These are phyloP conservation scores for Metopolophium dirhodum DNA, from an alignment of 1,140 invertebrate species.

Conservation along the genomic window DNA sequence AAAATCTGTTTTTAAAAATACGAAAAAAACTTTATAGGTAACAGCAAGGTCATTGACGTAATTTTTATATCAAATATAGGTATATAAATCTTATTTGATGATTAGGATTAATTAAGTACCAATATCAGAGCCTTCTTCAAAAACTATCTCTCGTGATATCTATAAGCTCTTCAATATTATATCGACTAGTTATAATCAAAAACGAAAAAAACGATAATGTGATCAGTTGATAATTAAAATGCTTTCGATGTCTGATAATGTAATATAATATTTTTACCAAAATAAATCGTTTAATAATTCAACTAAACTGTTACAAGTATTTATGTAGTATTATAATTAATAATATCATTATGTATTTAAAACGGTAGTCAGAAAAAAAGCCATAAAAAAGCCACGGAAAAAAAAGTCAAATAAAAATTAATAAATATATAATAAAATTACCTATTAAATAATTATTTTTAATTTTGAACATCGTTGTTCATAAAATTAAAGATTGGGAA, in stretches of 20 bases:
- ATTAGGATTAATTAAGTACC: neutral
- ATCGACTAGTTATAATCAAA: neutral
- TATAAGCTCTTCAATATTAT: neutral
- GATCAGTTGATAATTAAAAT: too few relatives aligned
- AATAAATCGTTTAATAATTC: neutral
- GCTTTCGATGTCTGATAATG: neutral
- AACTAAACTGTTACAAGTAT: neutral
- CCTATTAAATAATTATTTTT: too few relatives aligned
- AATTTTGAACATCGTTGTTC: too few relatives aligned
- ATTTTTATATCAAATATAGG: neutral
- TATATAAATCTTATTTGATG: neutral
- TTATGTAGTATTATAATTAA: neutral
- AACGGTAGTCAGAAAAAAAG: too few relatives aligned
- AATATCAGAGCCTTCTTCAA: neutral
- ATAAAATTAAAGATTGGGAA: too few relatives aligned
- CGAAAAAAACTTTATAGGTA: neutral
- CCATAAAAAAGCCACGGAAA: too few relatives aligned
- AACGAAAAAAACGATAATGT: neutral
- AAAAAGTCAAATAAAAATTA: too few relatives aligned
- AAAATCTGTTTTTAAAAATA: neutral
- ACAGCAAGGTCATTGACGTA: neutral
- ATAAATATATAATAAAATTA: too few relatives aligned
- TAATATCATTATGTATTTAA: neutral
- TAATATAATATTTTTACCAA: neutral
- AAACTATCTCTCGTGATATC: neutral